These are phyloP conservation scores for Brienomyrus longianalis DNA, from an alignment of 2,113 vertebrate species.

Conservation along the genomic window DNA sequence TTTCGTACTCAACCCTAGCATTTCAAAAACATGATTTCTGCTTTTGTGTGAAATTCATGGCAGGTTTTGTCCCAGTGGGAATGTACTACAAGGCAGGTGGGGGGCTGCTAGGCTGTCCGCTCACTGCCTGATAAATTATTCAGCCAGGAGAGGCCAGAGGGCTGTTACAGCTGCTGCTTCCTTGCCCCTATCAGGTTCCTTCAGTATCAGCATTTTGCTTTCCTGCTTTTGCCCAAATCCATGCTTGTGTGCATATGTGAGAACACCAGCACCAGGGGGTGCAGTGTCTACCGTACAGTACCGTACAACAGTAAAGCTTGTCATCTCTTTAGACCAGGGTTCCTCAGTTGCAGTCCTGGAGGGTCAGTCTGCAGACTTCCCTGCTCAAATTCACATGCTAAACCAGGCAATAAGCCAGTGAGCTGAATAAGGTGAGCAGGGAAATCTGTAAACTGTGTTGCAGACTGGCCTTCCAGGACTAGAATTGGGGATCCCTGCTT, in stretches of 20 bases:
- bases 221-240: not conserved
- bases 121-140: not conserved
- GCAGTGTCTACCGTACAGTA: no score
- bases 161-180: not conserved
- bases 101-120: not conserved
- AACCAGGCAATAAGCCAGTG: not conserved
- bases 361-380: not conserved
- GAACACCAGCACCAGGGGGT: not conserved
- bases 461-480: not conserved
- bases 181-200: not conserved
- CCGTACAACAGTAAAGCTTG: not conserved
- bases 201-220: not conserved
- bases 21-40: not conserved
- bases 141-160: not conserved
- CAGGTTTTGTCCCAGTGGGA: not conserved
- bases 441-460: not conserved
- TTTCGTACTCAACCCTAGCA: not conserved
- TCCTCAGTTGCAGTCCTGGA: not conserved
- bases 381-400: not conserved
- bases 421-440: not conserved
- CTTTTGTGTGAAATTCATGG: not conserved
- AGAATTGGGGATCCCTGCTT: not conserved
- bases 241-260: not conserved
- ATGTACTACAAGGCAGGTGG: not conserved
- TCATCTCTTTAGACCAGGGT: not conserved